Conservation (phyloP, 2,113 vertebrate genomes). For the Ptilonorhynchus violaceus region DNA sequence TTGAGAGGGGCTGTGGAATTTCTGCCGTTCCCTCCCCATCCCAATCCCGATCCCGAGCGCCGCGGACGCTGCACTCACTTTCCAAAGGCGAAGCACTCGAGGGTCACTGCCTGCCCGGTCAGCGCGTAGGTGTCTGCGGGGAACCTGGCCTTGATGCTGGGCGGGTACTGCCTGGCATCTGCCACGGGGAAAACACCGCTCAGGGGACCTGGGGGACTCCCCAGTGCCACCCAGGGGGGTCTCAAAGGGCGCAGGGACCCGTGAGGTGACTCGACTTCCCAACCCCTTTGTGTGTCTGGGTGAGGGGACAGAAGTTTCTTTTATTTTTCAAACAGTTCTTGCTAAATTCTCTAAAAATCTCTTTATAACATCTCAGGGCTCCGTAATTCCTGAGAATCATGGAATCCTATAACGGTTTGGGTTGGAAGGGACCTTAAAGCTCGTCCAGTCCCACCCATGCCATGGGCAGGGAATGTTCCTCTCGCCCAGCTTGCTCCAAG, state of each 20-base stretch:
- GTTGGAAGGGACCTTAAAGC: not conserved
- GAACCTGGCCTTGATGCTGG: slow-evolving; percentile 90
- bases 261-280: not conserved
- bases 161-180: slow-evolving; percentile 81
- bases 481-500: not conserved
- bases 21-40: not conserved
- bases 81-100: slow-evolving; percentile 96
- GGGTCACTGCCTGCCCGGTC: slow-evolving; percentile 81
- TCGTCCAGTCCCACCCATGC: not conserved
- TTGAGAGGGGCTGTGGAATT: not conserved
- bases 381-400: fast-evolving
- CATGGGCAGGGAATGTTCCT: not conserved
- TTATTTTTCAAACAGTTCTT: not conserved
- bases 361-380: not conserved
- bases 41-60: fast-evolving
- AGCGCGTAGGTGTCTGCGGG: slow-evolving; percentile 90
- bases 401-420: not conserved
- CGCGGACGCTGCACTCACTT: slow-evolving; percentile 75
- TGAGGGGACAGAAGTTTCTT: not conserved
- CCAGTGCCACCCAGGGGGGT: fast-evolving
- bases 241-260: not conserved
- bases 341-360: not conserved
- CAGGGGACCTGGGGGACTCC: not conserved
- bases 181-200: not conserved
- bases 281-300: not conserved